Percentiles rank a stretch among this genome's conserved stretches.
phyloP scores from a whole-genome alignment of 2,888 invertebrate species.

The Malacosoma neustria region DNA sequence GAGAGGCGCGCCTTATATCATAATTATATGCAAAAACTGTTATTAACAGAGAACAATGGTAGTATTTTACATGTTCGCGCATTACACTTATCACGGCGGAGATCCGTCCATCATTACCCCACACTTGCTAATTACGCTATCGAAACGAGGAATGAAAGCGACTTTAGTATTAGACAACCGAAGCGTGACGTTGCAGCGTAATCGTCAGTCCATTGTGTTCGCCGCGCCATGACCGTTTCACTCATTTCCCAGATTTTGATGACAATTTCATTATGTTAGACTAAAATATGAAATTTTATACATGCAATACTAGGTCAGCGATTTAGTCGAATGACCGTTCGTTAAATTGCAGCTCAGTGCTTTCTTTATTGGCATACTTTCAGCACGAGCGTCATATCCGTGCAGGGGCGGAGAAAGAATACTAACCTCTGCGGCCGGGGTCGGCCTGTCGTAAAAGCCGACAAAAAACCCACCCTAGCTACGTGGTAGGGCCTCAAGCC shows the following conservation, averaged over 20 bases:
- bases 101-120: constrained; percentile 27
- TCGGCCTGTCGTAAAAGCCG: no score
- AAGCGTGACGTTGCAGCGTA: neutral
- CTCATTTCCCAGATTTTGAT: neutral
- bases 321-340: neutral
- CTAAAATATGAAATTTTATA: constrained; percentile 5
- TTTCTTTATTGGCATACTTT: no score
- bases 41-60: constrained; percentile 33
- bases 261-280: neutral
- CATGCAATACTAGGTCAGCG: constrained; percentile 4
- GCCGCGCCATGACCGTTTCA: neutral
- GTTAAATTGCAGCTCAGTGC: no score
- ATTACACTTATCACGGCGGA: constrained; percentile 35
- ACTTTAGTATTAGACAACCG: neutral
- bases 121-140: constrained; percentile 26
- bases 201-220: neutral
- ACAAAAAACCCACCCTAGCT: no score
- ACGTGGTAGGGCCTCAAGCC: no score
- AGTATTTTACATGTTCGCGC: constrained; percentile 31
- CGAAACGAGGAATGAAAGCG: constrained; percentile 13
- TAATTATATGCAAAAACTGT: constrained; percentile 2
- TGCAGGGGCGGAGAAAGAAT: no score
- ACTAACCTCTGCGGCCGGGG: no score
- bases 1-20: neutral
- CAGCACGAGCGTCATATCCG: no score